These are phyloP conservation scores for Choloepus didactylus DNA, from an alignment of 2,797 vertebrate genomes.

Conservation along the genomic window DNA sequence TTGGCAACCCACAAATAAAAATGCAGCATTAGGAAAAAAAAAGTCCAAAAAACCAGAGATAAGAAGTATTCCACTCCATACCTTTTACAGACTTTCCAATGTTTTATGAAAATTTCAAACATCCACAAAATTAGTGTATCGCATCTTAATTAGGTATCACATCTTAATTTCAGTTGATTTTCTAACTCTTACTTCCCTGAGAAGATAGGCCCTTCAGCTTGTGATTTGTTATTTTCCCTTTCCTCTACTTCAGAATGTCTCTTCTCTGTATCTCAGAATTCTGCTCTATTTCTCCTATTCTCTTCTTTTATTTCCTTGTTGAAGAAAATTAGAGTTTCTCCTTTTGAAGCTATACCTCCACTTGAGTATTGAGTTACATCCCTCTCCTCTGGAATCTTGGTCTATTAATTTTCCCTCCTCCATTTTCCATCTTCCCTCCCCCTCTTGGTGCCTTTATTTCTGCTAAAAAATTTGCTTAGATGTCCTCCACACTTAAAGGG, in stretches of 20 bases:
- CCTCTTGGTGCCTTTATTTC: constrained; percentile 39
- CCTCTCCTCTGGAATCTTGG: constrained; percentile 50
- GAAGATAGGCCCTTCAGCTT: constrained; percentile 58
- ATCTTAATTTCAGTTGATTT: constrained; percentile 52
- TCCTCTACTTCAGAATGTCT: constrained; percentile 54
- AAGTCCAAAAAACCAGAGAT: background rate
- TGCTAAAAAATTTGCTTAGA: constrained; percentile 26
- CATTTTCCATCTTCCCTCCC: constrained; percentile 45
- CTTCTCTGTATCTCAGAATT: constrained; percentile 39
- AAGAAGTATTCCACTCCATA: background rate
- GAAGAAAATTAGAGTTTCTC: constrained; percentile 49
- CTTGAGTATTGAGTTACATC: constrained; percentile 40
- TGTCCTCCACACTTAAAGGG: constrained; percentile 37
- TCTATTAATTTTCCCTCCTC: constrained; percentile 56
- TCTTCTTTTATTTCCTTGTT: constrained; percentile 42
- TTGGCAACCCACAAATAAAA: constrained; percentile 32
- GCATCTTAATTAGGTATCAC: background rate
- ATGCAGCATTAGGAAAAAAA: background rate
- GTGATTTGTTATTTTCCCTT: constrained; percentile 58
- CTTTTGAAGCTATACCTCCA: constrained; percentile 24
- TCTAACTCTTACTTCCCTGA: constrained; percentile 35
- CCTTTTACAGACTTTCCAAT: background rate
- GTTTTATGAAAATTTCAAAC: constrained; percentile 48
- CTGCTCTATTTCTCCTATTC: constrained; percentile 48
- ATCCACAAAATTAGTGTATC: background rate